Base-by-base conservation (phyloP, 2,888 invertebrate genomes). In the Acrocera orbiculus region DNA sequence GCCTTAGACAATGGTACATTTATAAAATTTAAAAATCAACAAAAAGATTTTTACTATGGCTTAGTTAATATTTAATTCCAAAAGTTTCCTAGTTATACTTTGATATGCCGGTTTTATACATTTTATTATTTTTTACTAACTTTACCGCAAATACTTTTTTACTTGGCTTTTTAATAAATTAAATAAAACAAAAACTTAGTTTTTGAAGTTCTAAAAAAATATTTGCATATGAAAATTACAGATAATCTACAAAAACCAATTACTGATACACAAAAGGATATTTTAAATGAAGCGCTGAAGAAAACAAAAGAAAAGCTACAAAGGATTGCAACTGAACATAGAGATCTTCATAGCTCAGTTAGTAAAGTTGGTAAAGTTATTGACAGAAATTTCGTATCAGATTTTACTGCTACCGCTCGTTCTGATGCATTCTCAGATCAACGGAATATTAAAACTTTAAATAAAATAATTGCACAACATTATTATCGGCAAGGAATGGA, bases 331-430 rank as follows among this genome's bases (percentile, higher is more conserved):
- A 73, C 81, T 38, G 90, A 92, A 61, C 86, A 87, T 51, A 67
- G 85, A 44, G 73, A 73, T 41, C 63, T 86, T 11, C 89, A 90
- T 52, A 55, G 58, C 2, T 48, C 56, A 3, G 80, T 82, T 4
- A 95, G 95, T 0, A 83, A 89, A 67, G 87, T 95, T 30, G 96
- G 96, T 32, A 96, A 95, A 64, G 81, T 87, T 1, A 86, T 98
- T 46, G 96, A 98, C 56, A 74, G 89, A 48, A 90, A 90, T 62
- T 93, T 93, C 52, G 80, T 83, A 24, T 73, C 83, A 0, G 92
- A 95, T 57, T 92, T 89, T 62, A 78, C 79, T 0, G 76, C 85
- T 2, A 86, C 89, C 1, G 81, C 83, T 38, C 74, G 83, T 24
- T 68, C 71, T 29, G 87, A 87, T 40, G 81, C 81, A 43, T 71